Base-by-base conservation (phyloP, 2,797 vertebrate genomes). In the Chiloscyllium punctatum region DNA sequence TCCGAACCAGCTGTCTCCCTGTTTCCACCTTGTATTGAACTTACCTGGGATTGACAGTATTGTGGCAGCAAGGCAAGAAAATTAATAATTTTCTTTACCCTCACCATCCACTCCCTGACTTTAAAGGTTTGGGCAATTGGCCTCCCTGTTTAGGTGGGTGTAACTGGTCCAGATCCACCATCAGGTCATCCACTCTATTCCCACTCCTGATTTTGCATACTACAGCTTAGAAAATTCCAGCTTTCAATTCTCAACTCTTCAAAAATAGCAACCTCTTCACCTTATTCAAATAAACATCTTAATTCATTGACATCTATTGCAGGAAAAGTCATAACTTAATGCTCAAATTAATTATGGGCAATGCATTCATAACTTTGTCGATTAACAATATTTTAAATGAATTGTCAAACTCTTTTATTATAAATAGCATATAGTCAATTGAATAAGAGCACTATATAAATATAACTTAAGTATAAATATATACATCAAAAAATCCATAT, bases 251-350 rank as follows among this genome's bases (percentile, higher is more conserved):
- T 57, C 42, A 8, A 25, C 23, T 30, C 71, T 95, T 53, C 68
- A n/a, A 51, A 27, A 95, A 95, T n/a, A 91, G 88, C 94, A 95
- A n/a, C 37, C 30, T 53, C 74, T 95, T 95, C 11, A n/a, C n/a
- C 27, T 53, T 74, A 48, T 53, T 95, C 72, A 95, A 53, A 77
- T 57, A 95, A 51, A 66, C 13, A n/a, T 91, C 57, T 15, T n/a
- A 90, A 4, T 94, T 95, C 16, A 95, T 51, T 48, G 48, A 72
- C 42, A 72, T 62, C 18, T 66, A n/a, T 33, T 91, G 33, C n/a
- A 66, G 30, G 18, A 66, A 91, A 66, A 91, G 69, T 71, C 94
- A 95, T 92, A 42, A 42, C 42, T 68, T 69, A 72, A 30, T 95
- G 13, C 77, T 51, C 94, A 51, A 27, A 57, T 69, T 42, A 4